Evolutionary conservation across 2,888 invertebrate genomes (phyloP), one percentile per base, ranked within the genome.

Genomic region (Diarsia dahlii): DNA sequence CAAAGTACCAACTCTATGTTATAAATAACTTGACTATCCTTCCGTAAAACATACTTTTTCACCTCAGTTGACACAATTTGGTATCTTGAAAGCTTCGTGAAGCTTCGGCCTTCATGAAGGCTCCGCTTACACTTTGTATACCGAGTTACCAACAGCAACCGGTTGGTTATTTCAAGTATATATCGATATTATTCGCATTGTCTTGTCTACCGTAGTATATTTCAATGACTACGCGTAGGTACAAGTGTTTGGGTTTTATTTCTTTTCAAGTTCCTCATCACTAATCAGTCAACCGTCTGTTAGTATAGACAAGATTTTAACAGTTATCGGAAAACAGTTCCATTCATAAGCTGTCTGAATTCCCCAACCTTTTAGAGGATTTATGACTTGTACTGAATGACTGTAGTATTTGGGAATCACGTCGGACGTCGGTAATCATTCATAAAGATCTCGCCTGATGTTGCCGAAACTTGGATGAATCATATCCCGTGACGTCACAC

Each of bases 401-500:
- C 2, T n/a, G 13, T 50, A 20, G 20, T 9, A 18, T 54, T 66
- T 60, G 48, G 65, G 39, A 82, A 54, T 23, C 54, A 60, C 65
- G 39, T 39, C 39, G 39, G 39, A 8, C 18, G 8, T 18, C n/a
- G 15, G 46, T 12, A 54, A 34, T 52, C 23, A n/a, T 34, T 52
- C 18, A 20, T 1, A 64, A 56, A 58, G 18, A 13, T 10, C 2
- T 34, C 20, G 48, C 4, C 5, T 28, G 28, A 18, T 46, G 4
- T 1, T 18, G 10, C 13, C 18, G 9, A 9, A 48, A 54, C 4
- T 4, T 13, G 34, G 28, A 12, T 82, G 86, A 82, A 54, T 86
- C 82, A 82, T 52, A 48, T 77, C 86, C 82, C 54, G 68, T 73
- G 83, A 58, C 67, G 79, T 65, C 79, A 78, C 52, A 9, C 5